phyloP scores from a whole-genome alignment of 2,797 vertebrate species.

The Pseudocheirus occidentalis region DNA sequence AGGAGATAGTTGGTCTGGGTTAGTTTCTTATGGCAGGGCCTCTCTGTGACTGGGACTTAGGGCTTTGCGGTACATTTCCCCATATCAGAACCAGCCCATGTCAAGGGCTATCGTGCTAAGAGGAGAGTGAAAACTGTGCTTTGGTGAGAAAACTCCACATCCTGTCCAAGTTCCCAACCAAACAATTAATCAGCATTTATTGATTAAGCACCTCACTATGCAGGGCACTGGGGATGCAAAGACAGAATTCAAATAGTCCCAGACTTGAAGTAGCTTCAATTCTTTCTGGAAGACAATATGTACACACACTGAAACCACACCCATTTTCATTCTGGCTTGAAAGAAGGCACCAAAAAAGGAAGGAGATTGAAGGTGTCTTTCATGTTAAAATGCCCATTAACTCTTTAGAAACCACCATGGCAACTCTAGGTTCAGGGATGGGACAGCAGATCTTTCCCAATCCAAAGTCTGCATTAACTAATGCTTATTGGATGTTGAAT shows the following conservation, averaged over 20 bases:
- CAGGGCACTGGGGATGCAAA: neutral
- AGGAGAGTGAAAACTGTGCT: constrained; percentile 75
- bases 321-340: constrained; percentile 51
- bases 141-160: constrained; percentile 47
- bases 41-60: constrained; percentile 51
- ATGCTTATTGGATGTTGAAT: constrained; percentile 85
- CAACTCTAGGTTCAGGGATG: constrained; percentile 60
- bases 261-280: neutral
- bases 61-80: constrained; percentile 35
- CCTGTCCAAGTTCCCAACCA: neutral
- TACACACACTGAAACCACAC: constrained; percentile 48
- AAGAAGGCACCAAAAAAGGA: constrained; percentile 17
- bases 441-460: constrained; percentile 73
- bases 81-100: constrained; percentile 65
- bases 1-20: constrained; percentile 7
- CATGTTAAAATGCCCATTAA: constrained; percentile 34
- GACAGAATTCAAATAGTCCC: neutral
- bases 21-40: constrained; percentile 41
- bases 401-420: constrained; percentile 65
- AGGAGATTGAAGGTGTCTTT: neutral
- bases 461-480: constrained; percentile 82
- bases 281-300: neutral
- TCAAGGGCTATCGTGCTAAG: constrained; percentile 75
- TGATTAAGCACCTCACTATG: neutral
- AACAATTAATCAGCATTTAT: neutral